Percentiles rank a stretch among this genome's conserved stretches.
Conservation (phyloP, 1,140 invertebrate genomes). For the Vanessa tameamea region DNA sequence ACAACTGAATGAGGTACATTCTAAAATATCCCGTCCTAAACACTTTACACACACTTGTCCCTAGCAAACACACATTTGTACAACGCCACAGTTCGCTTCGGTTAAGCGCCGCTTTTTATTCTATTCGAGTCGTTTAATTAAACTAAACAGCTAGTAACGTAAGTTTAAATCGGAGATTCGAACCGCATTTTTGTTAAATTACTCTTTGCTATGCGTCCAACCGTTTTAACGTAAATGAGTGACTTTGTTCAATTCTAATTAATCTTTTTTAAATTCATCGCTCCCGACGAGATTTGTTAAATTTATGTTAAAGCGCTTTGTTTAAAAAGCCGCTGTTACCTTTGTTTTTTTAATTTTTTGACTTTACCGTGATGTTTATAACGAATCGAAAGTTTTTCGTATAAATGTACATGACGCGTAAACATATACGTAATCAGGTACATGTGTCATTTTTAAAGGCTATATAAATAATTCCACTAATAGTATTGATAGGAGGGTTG, state of each 20-base stretch:
- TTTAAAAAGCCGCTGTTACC: no score
- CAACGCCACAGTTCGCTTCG: background rate
- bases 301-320: background rate
- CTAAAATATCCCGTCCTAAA: background rate
- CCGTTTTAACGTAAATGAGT: conserved; percentile 1
- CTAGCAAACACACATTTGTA: background rate
- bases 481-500: no score
- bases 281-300: background rate
- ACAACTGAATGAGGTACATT: background rate
- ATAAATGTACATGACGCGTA: no score
- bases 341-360: no score
- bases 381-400: no score
- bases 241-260: conserved; percentile 6
- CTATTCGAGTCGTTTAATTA: background rate
- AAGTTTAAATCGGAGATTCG: background rate
- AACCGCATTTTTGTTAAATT: conserved; percentile 3
- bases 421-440: no score
- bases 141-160: conserved; percentile 4
- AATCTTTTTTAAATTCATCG: conserved; percentile 2
- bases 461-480: no score
- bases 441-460: no score
- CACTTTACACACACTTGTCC: background rate
- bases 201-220: background rate
- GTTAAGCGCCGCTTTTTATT: background rate
- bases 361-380: no score